Base-by-base conservation (phyloP, 2,888 invertebrate genomes). In the Harpalus rufipes region DNA sequence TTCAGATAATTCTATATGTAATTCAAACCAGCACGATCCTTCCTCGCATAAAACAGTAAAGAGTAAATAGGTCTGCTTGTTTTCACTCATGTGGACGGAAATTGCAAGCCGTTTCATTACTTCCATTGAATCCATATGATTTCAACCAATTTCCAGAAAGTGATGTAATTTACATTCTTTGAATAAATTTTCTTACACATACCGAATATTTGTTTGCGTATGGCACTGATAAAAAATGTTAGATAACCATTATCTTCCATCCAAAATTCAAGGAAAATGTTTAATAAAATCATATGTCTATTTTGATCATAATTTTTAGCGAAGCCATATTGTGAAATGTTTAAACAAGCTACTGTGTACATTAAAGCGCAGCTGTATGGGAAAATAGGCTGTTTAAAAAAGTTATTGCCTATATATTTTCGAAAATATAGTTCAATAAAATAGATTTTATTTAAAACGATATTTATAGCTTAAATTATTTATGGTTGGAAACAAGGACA, bases 81-180 rank as follows among this genome's bases (percentile, higher is more conserved):
- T 51, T 51, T 51, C 12, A 51, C 44, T 61, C 16, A 61, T 8
- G 25, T 68, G 39, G 68, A 44, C 72, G 72, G 44, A 74, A 74
- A 74, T 68, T 68, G 63, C 63, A 63, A 12, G 63, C 21, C 25
- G 18, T 74, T 41, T 74, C 18, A 74, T 74, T 41, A 44, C 18
- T 72, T 74, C 44, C 10, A 74, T 44, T 74, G 44, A 74, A 74
- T 74, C 44, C 72, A 18, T 44, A 44, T 74, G 44, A 74, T 44
- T 41, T 41, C 25, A 7, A 44, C 44, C 12, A 68, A 44, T 74
- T 74, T 74, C 44, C 10, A 74, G 72, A 74, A 63, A 74, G 44
- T 74, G 72, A 74, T 18, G 44, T 14, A 74, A 74, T 74, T 39
- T 68, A 68, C 39, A 68, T 68, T 68, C n/a, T n/a, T 32, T 68